A percentile compares a stretch with the other conserved stretches of the same genome.
Conservation (phyloP, 2,888 invertebrate genomes). For the Cantharis rustica region DNA sequence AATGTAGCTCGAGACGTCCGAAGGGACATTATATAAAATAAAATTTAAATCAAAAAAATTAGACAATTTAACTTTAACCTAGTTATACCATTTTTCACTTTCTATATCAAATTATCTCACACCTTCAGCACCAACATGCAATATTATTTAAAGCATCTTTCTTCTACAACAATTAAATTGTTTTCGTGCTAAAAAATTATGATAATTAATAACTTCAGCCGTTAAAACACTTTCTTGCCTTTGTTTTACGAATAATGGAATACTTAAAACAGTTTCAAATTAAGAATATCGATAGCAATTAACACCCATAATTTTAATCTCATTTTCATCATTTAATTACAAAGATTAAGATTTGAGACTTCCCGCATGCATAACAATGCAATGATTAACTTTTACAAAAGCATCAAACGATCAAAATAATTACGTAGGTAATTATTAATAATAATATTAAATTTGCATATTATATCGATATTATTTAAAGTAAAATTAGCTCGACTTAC, state of each 20-base stretch:
- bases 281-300: not conserved
- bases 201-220: not conserved
- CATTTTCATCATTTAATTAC: not conserved
- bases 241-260: not conserved
- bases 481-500: not conserved
- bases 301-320: not conserved
- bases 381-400: not conserved
- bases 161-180: not conserved
- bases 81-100: not conserved
- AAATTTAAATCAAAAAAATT: not conserved
- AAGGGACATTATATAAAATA: not conserved
- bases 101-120: slow-evolving; percentile 2
- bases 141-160: not conserved
- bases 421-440: not conserved
- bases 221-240: not conserved
- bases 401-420: not conserved
- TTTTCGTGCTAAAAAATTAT: not conserved
- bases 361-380: not conserved
- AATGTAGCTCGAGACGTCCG: not conserved
- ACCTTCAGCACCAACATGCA: not conserved
- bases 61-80: not conserved
- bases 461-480: not conserved
- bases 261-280: not conserved
- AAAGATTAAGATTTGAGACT: not conserved
- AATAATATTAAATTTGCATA: not conserved